A percentile compares a stretch with the other conserved stretches of the same genome.
Evolutionary conservation across 1,140 invertebrate genomes (phyloP).

Genomic region (Pygmarrhopalites habei): DNA sequence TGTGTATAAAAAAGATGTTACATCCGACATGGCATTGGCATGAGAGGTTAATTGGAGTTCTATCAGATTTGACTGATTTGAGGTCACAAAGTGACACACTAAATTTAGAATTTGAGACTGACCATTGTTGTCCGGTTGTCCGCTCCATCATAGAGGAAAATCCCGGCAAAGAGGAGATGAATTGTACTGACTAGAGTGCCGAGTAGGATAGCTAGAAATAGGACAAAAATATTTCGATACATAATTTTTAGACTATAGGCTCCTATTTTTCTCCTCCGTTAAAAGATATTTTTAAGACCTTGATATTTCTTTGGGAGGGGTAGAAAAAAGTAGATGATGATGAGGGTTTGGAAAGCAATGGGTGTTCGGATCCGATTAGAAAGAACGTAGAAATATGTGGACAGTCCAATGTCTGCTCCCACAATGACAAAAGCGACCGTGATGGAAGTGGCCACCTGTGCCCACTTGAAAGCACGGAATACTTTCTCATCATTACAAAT

Average conservation of each 20-base stretch:
- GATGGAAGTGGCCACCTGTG: constrained; percentile 42
- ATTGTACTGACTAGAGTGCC: constrained; percentile 56
- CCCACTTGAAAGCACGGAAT: constrained; percentile 40
- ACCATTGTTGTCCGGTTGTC: constrained; percentile 38
- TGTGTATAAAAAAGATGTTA: too few species aligned
- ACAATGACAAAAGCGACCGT: constrained; percentile 40
- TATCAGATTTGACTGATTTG: too few species aligned
- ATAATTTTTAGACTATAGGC: too few species aligned
- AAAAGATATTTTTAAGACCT: too few species aligned
- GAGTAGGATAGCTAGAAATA: too few species aligned
- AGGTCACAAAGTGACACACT: too few species aligned
- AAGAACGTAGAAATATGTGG: constrained; percentile 26
- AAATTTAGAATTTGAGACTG: too few species aligned
- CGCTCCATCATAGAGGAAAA: constrained; percentile 53
- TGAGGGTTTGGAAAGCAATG: constrained; percentile 60
- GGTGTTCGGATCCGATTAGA: constrained; percentile 49
- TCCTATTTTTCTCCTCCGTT: too few species aligned
- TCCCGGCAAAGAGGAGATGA: constrained; percentile 55
- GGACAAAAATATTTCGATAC: too few species aligned
- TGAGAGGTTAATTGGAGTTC: too few species aligned
- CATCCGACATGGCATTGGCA: too few species aligned
- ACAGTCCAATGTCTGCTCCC: constrained; percentile 39
- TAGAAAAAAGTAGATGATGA: constrained; percentile 70
- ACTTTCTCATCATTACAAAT: constrained; percentile 40
- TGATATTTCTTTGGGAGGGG: constrained; percentile 61